These are phyloP conservation scores for Taurulus bubalis DNA, from an alignment of 2,113 vertebrate genomes.

Conservation along the genomic window DNA sequence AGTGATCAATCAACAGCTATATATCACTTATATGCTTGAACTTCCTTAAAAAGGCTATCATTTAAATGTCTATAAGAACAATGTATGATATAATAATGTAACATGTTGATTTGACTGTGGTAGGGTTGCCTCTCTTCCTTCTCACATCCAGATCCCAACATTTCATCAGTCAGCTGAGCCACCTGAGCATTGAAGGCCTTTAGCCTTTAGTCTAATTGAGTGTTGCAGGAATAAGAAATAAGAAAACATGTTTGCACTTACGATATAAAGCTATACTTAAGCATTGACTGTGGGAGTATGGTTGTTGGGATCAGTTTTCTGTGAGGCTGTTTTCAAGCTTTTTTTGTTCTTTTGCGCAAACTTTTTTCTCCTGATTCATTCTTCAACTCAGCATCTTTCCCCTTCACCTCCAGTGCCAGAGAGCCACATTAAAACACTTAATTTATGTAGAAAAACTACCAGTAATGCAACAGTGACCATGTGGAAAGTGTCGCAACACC, in stretches of 20 bases:
- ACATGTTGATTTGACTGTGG: background rate
- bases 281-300: no score
- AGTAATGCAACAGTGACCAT: background rate
- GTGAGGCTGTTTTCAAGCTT: background rate
- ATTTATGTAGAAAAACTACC: background rate
- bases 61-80: background rate
- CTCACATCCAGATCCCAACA: no score
- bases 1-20: background rate
- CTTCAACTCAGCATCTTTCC: background rate
- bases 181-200: no score
- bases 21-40: background rate
- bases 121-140: background rate
- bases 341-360: background rate
- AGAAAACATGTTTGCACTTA: background rate
- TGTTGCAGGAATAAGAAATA: background rate
- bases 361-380: background rate
- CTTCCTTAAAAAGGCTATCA: background rate
- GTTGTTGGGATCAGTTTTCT: no score
- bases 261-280: no score
- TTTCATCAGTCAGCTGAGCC: no score
- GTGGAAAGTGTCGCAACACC: background rate
- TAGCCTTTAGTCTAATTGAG: background rate
- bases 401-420: background rate
- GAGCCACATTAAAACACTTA: background rate
- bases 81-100: background rate